Conservation (phyloP, 2,888 invertebrate species). For the Scaptomyza parva region DNA sequence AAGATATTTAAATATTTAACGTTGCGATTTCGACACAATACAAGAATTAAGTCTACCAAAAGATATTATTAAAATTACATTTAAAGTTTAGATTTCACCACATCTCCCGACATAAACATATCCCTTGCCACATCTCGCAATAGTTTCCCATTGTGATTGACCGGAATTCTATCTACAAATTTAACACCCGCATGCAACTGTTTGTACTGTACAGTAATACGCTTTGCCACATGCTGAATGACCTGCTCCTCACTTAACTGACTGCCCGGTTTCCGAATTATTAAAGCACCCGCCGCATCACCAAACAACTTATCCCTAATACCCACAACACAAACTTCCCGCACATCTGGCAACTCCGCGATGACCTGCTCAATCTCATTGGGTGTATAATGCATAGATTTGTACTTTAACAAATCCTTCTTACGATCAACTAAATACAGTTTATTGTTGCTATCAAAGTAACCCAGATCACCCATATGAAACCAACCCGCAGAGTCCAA, state of each 20-base stretch:
- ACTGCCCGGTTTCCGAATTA: constrained; percentile 39
- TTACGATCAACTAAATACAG: constrained; percentile 73
- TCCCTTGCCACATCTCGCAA: constrained; percentile 49
- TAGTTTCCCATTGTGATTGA: constrained; percentile 65
- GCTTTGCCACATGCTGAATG: constrained; percentile 39
- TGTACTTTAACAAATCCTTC: constrained; percentile 75
- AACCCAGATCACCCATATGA: constrained; percentile 80
- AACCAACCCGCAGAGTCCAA: constrained; percentile 72
- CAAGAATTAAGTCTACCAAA: too few relatives aligned
- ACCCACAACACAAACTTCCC: constrained; percentile 72
- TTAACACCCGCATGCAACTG: constrained; percentile 70
- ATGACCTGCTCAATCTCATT: constrained; percentile 71
- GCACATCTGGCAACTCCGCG: constrained; percentile 61
- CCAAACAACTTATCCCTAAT: constrained; percentile 54
- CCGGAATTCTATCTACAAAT: constrained; percentile 67
- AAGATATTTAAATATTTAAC: too few relatives aligned
- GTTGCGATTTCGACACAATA: too few relatives aligned
- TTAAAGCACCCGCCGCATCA: constrained; percentile 73
- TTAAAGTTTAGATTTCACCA: constrained; percentile 30
- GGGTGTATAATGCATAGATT: constrained; percentile 66
- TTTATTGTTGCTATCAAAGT: constrained; percentile 70
- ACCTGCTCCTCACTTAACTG: constrained; percentile 42
- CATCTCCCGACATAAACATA: constrained; percentile 16
- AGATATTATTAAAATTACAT: too few relatives aligned
- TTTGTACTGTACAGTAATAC: constrained; percentile 49